Evolutionary conservation across 2,888 invertebrate species (phyloP).

Genomic region (Acleris laterana): DNA sequence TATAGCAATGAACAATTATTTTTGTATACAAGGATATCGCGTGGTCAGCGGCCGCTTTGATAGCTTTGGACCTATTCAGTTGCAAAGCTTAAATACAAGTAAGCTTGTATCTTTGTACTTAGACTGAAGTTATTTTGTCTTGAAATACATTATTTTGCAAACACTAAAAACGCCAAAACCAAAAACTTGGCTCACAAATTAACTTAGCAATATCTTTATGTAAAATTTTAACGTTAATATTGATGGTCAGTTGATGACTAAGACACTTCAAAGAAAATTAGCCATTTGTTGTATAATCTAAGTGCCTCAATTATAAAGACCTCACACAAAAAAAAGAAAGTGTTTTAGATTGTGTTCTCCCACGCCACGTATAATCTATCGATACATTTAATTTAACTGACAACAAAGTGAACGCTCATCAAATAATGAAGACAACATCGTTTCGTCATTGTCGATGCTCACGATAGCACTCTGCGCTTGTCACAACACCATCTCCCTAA

Average conservation of each 20-base stretch:
- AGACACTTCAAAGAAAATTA: too few relatives aligned
- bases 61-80: conserved; percentile 5
- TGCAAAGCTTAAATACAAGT: too few relatives aligned
- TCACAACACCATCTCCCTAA: conserved; percentile 84
- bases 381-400: conserved; percentile 84
- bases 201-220: too few relatives aligned
- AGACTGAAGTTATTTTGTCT: too few relatives aligned
- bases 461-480: conserved; percentile 83
- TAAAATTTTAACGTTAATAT: too few relatives aligned
- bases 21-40: conserved; percentile 74
- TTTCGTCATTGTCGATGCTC: conserved; percentile 84
- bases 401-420: conserved; percentile 84
- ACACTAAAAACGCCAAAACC: too few relatives aligned
- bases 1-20: conserved; percentile 73
- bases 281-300: not conserved
- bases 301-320: conserved; percentile 60
- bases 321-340: conserved; percentile 73
- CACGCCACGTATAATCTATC: conserved; percentile 82
- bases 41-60: conserved; percentile 59
- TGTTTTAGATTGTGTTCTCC: conserved; percentile 73
- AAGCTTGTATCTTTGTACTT: too few relatives aligned
- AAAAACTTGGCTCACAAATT: too few relatives aligned
- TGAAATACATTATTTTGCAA: too few relatives aligned
- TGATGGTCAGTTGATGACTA: too few relatives aligned
- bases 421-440: conserved; percentile 84